Base-by-base conservation (phyloP, 1,140 invertebrate species). In the Cotesia glomerata region DNA sequence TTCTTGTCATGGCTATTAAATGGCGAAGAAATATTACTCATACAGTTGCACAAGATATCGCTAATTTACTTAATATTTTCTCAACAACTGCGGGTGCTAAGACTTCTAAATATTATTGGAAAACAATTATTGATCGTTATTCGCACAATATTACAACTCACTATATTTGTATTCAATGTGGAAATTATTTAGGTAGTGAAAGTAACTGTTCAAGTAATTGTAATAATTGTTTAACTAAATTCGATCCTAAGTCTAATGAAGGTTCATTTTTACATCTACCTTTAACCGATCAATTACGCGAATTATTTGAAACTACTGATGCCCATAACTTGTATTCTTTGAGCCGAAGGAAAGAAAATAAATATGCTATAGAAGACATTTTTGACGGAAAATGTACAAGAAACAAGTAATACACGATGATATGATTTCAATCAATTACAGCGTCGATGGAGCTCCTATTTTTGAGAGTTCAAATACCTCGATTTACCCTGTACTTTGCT, bases 351-450 rank as follows among this genome's bases (percentile, higher is more conserved):
- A 74, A 66, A 58, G 11, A 62, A 68, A 58, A 16, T 8, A 59
- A 14, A 62, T 71, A 67, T 71, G 70, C 69, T 2, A 70, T 75
- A 32, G 75, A 76, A 68, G 71, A 76, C 32, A 76, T 74, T 8
- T 73, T 66, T 39, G 76, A 77, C 49, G 72, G 76, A 2, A 26
- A 66, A 51, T 49, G 9, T 75, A 77, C 51, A 74, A 75, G 63
- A 61, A 26, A 4, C 9, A 61, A 16, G 58, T 11, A 26, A 26
- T 11, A 26, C 16, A 18, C 4, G 32, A 52, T 58, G 51, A 64
- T 68, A 63, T 62, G 54, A 73, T 73, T 49, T 64, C 18, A 13
- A 35, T 64, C 14, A 75, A 75, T 75, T 74, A 75, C 9, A 75
- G 51, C 68, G 64, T 75, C 16, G 76, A 78, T 62, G 75, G 70